Evolutionary conservation across 1,140 invertebrate species (phyloP).

Genomic region (Brachionus koreanus): DNA sequence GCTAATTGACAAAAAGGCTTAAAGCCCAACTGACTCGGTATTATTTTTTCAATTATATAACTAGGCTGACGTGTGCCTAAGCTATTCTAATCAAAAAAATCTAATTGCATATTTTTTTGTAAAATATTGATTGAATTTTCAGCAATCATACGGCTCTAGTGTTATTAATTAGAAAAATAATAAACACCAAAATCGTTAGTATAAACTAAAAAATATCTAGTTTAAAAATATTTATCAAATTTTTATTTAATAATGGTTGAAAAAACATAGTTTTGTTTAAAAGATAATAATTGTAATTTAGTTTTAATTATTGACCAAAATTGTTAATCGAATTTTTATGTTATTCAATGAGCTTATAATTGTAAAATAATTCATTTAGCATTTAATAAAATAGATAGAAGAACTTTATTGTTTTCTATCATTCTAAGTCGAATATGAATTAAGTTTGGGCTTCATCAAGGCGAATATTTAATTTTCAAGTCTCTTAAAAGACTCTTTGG

Average conservation of each 20-base stretch:
- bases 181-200: not conserved
- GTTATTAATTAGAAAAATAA: not conserved
- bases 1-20: constrained; percentile 3
- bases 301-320: not conserved
- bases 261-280: not conserved
- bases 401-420: not conserved
- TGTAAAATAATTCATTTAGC: not conserved
- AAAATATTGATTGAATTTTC: not conserved
- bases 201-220: not conserved
- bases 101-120: not conserved
- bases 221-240: constrained; percentile 2
- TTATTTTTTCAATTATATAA: not conserved
- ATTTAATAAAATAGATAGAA: not conserved
- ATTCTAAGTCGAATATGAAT: not conserved
- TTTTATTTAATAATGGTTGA: constrained; percentile 10
- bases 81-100: not conserved
- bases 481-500: not conserved
- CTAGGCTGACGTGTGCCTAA: not conserved
- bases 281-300: constrained; percentile 5
- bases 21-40: not conserved
- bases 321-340: not conserved
- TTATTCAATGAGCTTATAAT: not conserved
- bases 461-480: not conserved
- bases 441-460: not conserved
- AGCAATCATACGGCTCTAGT: not conserved